Percentiles rank a stretch among this genome's conserved stretches.
These are phyloP conservation scores for Tortrix viridana DNA, from an alignment of 2,888 invertebrate genomes.

Conservation along the genomic window DNA sequence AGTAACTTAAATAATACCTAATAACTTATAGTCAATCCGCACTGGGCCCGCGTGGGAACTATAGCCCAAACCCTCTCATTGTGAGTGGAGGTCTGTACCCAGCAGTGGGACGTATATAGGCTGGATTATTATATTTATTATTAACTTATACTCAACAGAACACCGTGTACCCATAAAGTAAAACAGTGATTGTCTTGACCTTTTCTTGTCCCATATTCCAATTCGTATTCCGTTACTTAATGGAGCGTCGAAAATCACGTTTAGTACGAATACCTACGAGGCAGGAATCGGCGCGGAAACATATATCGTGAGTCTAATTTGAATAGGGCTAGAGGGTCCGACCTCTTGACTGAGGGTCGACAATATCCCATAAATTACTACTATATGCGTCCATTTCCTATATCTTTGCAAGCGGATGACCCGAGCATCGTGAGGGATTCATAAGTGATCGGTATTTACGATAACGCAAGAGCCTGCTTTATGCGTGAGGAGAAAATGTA, in stretches of 20 bases:
- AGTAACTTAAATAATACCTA: too few species aligned
- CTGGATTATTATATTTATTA: not conserved
- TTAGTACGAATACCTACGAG: constrained; percentile 56
- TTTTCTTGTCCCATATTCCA: constrained; percentile 19
- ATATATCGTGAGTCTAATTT: constrained; percentile 63
- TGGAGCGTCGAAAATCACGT: constrained; percentile 61
- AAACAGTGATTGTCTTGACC: constrained; percentile 23
- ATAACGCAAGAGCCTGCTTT: constrained; percentile 34
- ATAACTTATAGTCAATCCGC: too few species aligned
- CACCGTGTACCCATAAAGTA: constrained; percentile 11
- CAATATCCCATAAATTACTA: constrained; percentile 67
- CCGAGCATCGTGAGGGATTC: constrained; percentile 42
- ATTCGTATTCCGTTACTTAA: constrained; percentile 49
- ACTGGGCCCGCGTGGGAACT: not conserved
- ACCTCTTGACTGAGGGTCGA: constrained; percentile 61
- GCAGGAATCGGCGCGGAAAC: constrained; percentile 42
- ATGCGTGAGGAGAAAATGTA: constrained; percentile 34
- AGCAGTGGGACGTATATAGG: too few species aligned
- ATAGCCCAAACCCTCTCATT: too few species aligned
- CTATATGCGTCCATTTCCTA: constrained; percentile 61
- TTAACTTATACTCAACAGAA: not conserved
- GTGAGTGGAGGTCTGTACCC: too few species aligned
- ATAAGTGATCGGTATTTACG: constrained; percentile 43
- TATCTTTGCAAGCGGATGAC: constrained; percentile 46
- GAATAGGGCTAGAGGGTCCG: constrained; percentile 62